Base-by-base conservation (phyloP, 1,140 invertebrate species). In the Drosophila micromelanica region DNA sequence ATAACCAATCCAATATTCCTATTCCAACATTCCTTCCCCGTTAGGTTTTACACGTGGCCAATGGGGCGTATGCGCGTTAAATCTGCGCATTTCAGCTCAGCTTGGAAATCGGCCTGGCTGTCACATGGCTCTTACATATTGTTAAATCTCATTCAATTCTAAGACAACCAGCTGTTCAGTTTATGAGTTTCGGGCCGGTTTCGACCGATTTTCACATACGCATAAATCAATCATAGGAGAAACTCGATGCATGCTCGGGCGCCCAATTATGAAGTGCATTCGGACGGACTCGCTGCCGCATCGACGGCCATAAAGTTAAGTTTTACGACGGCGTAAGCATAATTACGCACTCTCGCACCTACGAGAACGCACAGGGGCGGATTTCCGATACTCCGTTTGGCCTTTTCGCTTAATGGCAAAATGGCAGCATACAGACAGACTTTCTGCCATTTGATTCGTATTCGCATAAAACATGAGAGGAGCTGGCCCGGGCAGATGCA, bases 271-370 rank as follows among this genome's bases (percentile, higher is more conserved):
- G 67, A 67, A 59, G 61, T 57, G 61, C 67, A 68, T 51, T 71
- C 27, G 51, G 35, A 32, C 23, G 52, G 32, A 54, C 30, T 54
- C 17, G 17, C 17, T 38, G 42, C 72, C 38, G 37, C 72, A 56
- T 54, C 57, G 68, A 72, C 55, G 62, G 68, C 51, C 73, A 81
- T 86, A 89, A 89, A 89, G 79, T 84, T 82, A 30, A 79, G 78
- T 89, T 87, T 87, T 89, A 87, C 76, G 84, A 87, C 76, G 78
- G 75, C 68, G 49, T 79, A 79, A 79, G 72, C 82, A 84, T 89
- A 89, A 87, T 87, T 89, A 84, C 76, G 73, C 65, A 80, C 62
- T 65, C 64, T 67, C 64, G 64, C 79, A 87, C 79, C 73, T 79
- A 49, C 38, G 13, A 23, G 35, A 12, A 17, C 46, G 45, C 17